phyloP scores from a whole-genome alignment of 2,888 invertebrate genomes.

The Lordiphosa fenestrarum region DNA sequence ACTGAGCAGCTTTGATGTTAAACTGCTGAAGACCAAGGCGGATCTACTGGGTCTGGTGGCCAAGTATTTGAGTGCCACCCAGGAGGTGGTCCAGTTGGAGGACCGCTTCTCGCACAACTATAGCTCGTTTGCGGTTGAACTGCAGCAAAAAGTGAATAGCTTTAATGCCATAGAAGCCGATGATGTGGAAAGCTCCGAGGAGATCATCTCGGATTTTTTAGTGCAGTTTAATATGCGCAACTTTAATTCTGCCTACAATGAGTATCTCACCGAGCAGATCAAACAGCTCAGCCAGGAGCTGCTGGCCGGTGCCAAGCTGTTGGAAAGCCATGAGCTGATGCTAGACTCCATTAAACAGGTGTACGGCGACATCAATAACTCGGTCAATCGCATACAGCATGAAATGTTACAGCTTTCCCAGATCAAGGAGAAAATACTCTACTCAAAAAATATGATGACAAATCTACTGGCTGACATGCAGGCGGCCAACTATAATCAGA shows the following conservation, averaged over 20 bases:
- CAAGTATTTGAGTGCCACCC: conserved; percentile 61
- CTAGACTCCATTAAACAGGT: conserved; percentile 75
- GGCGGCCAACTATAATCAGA: conserved; percentile 38
- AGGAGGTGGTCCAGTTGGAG: conserved; percentile 62
- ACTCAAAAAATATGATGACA: conserved; percentile 74
- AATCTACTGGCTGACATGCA: conserved; percentile 73
- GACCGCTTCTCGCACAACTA: conserved; percentile 66
- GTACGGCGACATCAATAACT: conserved; percentile 70
- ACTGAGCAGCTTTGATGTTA: conserved; percentile 65
- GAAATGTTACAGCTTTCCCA: conserved; percentile 76
- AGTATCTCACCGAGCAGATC: conserved; percentile 73
- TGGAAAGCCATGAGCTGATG: conserved; percentile 76
- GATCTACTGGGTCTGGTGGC: conserved; percentile 70
- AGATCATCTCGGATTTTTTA: conserved; percentile 75
- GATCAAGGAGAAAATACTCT: conserved; percentile 79
- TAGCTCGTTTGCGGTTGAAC: conserved; percentile 64
- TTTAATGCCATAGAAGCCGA: conserved; percentile 58
- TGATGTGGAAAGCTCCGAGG: conserved; percentile 61
- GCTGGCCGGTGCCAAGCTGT: conserved; percentile 55
- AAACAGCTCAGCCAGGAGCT: conserved; percentile 65
- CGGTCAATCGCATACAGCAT: conserved; percentile 76
- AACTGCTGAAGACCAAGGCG: conserved; percentile 72
- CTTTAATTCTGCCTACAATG: conserved; percentile 70
- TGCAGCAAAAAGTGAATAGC: conserved; percentile 70
- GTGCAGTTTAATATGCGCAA: conserved; percentile 74